Percentiles rank a stretch among this genome's conserved stretches.
phyloP scores from a whole-genome alignment of 2,113 vertebrate species.

The Poeciliopsis turrubarensis region DNA sequence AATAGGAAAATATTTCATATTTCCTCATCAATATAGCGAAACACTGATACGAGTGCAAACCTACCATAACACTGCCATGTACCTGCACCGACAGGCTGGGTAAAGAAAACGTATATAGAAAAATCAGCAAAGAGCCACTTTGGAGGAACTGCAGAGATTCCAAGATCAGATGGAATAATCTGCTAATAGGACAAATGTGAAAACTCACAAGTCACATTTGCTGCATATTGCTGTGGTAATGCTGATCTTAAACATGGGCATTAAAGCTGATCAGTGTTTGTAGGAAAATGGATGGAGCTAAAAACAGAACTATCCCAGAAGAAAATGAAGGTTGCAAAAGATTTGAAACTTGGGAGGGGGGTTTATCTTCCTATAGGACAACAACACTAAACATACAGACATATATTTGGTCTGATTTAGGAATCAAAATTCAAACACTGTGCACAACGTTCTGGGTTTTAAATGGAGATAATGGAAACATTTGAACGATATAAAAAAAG shows the following conservation, averaged over 20 bases:
- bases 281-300: background rate
- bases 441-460: background rate
- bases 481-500: background rate
- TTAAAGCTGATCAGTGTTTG: background rate
- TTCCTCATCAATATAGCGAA: background rate
- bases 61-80: background rate
- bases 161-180: background rate
- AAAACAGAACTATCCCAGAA: background rate
- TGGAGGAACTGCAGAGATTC: background rate
- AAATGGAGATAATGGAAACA: background rate
- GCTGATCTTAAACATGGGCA: background rate
- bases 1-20: background rate
- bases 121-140: background rate
- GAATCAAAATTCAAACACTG: background rate
- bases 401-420: background rate
- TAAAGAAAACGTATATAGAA: background rate
- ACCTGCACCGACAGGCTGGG: background rate
- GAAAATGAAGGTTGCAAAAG: background rate
- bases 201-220: no score
- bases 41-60: background rate
- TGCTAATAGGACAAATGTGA: no score
- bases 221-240: no score
- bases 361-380: background rate
- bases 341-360: background rate
- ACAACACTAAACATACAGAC: background rate